Evolutionary conservation across 2,113 vertebrate species (phyloP).

Genomic region (Xyliphius kryptos): DNA sequence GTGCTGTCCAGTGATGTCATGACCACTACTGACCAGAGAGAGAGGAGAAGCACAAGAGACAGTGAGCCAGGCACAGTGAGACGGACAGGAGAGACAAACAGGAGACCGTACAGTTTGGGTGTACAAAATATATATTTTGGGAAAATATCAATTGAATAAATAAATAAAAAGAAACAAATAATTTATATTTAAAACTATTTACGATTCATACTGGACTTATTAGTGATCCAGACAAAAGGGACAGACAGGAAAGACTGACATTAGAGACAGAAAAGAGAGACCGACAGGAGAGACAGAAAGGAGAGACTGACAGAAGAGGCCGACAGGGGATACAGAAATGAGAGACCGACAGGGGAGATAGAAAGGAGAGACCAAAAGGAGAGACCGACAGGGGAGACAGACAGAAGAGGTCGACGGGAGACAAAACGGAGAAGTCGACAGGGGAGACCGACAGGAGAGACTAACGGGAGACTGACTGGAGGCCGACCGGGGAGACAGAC

Average conservation of each 20-base stretch:
- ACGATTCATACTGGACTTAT: too few relatives aligned
- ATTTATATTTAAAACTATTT: too few relatives aligned
- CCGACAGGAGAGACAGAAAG: background rate
- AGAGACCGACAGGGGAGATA: background rate
- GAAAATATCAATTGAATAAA: slow-evolving; percentile 22
- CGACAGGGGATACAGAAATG: background rate
- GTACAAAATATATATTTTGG: background rate
- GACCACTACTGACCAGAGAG: slow-evolving; percentile 61
- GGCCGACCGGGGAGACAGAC: background rate
- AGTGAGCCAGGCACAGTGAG: background rate
- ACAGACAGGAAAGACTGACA: background rate
- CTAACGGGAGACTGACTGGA: background rate
- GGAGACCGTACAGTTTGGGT: too few relatives aligned
- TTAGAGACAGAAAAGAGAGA: background rate
- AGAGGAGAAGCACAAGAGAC: slow-evolving; percentile 3
- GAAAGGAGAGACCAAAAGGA: background rate
- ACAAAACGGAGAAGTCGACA: background rate
- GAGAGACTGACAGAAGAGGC: background rate
- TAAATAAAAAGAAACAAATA: background rate
- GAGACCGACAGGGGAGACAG: background rate
- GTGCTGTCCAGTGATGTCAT: slow-evolving; percentile 64
- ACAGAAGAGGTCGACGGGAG: background rate
- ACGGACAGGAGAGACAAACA: background rate
- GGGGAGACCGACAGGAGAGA: background rate
- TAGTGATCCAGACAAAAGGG: background rate